These are phyloP conservation scores for Nephila pilipes DNA, from an alignment of 1,140 invertebrate species.

Conservation along the genomic window DNA sequence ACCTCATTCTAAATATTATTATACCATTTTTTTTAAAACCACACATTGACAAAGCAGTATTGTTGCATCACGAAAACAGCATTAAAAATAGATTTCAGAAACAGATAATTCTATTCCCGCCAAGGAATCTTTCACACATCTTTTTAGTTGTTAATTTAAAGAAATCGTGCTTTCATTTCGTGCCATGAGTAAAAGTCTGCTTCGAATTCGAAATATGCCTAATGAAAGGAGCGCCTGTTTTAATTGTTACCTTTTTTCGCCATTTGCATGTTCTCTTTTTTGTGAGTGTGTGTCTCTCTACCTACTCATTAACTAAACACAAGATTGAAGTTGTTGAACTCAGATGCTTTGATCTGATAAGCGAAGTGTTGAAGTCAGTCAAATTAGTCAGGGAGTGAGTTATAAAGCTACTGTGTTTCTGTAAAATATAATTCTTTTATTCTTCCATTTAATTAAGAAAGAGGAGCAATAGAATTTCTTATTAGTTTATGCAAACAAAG, in stretches of 20 bases:
- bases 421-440: neutral
- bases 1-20: conserved; percentile 32
- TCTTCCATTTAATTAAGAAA: neutral
- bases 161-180: neutral
- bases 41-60: conserved; percentile 23
- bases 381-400: neutral
- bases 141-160: neutral
- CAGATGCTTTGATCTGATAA: neutral
- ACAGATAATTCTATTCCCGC: neutral
- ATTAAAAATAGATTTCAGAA: conserved; percentile 9
- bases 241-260: neutral
- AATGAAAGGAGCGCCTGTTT: conserved; percentile 41
- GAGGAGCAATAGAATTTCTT: neutral
- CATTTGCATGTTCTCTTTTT: conserved; percentile 2
- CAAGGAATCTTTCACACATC: neutral
- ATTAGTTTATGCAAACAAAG: neutral
- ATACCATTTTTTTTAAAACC: neutral
- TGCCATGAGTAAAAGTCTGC: neutral
- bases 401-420: neutral
- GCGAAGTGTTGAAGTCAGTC: neutral
- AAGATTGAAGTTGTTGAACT: conserved; percentile 5
- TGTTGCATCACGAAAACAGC: neutral
- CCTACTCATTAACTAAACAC: neutral
- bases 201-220: conserved; percentile 10
- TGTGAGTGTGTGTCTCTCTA: neutral